A percentile compares a stretch with the other conserved stretches of the same genome.
phyloP scores from a whole-genome alignment of 2,113 vertebrate genomes.

The Axis porcinus region DNA sequence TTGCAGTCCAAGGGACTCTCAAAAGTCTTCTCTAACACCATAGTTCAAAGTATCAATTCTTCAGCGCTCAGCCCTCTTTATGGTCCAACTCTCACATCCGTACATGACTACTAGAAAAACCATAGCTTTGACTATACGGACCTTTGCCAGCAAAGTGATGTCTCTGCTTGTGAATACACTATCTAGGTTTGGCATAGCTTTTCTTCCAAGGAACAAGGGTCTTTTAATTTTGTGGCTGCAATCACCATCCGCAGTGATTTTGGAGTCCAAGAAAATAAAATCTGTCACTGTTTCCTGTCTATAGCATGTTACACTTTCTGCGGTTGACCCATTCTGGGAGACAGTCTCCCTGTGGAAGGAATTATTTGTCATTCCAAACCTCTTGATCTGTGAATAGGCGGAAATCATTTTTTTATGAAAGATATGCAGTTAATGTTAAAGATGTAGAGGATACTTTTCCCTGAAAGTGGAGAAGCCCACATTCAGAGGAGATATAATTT shows the following conservation, averaged over 20 bases:
- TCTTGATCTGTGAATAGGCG: conserved; percentile 63
- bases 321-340: conserved; percentile 60
- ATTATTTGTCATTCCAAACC: conserved; percentile 67
- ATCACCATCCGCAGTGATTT: not conserved
- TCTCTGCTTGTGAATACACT: not conserved
- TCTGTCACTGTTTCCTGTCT: not conserved
- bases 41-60: not conserved
- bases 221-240: not conserved
- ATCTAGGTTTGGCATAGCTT: not conserved
- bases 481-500: conserved; percentile 69
- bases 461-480: conserved; percentile 58
- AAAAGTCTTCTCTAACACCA: not conserved
- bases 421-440: conserved; percentile 56
- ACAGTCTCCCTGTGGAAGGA: conserved; percentile 26
- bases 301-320: not conserved
- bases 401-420: conserved; percentile 66
- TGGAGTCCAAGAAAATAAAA: not conserved
- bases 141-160: not conserved
- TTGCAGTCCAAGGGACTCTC: not conserved
- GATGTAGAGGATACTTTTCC: conserved; percentile 56
- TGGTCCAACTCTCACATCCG: not conserved
- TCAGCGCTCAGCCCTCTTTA: not conserved
- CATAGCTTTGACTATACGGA: not conserved
- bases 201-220: not conserved
- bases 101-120: not conserved